phyloP scores from a whole-genome alignment of 2,113 vertebrate genomes.

The Antechinus stuartii region DNA sequence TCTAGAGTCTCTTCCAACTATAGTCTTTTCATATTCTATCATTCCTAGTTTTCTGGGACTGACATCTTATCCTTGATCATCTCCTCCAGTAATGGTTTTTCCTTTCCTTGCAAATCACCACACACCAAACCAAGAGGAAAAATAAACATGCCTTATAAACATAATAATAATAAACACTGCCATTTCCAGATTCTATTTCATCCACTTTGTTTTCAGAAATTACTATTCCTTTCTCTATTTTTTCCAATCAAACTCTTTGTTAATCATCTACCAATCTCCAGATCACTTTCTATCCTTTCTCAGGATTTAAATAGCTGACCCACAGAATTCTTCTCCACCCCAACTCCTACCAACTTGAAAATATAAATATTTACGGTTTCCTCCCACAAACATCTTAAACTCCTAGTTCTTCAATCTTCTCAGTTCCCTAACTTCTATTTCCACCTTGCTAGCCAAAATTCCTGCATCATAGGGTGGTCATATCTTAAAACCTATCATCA shows the following conservation, averaged over 20 bases:
- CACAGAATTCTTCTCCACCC: not conserved
- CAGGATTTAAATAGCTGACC: not conserved
- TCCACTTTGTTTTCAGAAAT: not conserved
- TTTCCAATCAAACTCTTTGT: too few relatives aligned
- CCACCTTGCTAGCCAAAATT: too few relatives aligned
- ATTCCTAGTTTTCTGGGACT: not conserved
- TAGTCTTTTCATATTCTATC: not conserved
- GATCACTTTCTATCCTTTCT: not conserved
- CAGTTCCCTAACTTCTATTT: not conserved
- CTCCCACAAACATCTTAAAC: not conserved
- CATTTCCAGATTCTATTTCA: not conserved
- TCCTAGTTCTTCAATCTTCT: not conserved
- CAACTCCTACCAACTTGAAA: not conserved
- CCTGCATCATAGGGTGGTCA: too few relatives aligned
- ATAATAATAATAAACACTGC: not conserved
- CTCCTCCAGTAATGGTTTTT: not conserved
- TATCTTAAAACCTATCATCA: too few relatives aligned
- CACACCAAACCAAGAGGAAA: not conserved
- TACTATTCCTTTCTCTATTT: too few relatives aligned
- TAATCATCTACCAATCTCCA: too few relatives aligned
- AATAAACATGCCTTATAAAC: not conserved
- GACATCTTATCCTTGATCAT: not conserved
- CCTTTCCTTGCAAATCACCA: too few relatives aligned
- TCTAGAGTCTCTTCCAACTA: not conserved
- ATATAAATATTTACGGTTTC: not conserved